Percentiles rank a stretch among this genome's conserved stretches.
These are phyloP conservation scores for Hormaphis cornu DNA, from an alignment of 1,140 invertebrate genomes.

Conservation along the genomic window DNA sequence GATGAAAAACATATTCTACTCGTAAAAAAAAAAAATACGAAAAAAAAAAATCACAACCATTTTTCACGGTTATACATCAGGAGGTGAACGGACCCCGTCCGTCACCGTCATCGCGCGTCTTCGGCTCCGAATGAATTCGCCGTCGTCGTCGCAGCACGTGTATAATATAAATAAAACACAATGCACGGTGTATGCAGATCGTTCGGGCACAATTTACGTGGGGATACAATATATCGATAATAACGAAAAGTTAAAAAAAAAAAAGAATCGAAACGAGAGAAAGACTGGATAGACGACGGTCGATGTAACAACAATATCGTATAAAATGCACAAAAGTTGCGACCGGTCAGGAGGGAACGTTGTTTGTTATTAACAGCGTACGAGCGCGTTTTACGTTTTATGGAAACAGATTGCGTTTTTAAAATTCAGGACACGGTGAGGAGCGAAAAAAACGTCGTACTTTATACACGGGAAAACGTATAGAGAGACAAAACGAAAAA, in stretches of 20 bases:
- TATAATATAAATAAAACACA: no score
- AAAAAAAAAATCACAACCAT: not conserved
- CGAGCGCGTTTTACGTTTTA: not conserved
- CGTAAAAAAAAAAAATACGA: not conserved
- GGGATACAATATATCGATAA: not conserved
- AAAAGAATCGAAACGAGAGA: no score
- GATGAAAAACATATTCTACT: not conserved
- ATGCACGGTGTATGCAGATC: not conserved
- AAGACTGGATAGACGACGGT: not conserved
- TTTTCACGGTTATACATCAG: slow-evolving; percentile 4
- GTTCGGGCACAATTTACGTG: no score
- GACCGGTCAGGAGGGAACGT: no score
- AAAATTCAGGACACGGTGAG: no score
- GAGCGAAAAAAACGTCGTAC: no score
- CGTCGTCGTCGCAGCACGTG: not conserved
- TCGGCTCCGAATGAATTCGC: not conserved
- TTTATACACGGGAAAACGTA: no score
- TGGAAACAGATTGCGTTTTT: no score
- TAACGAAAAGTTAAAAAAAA: slow-evolving; percentile 1
- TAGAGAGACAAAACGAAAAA: no score
- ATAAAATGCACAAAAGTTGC: no score
- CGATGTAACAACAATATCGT: no score
- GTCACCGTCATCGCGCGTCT: not conserved
- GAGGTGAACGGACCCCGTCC: slow-evolving; percentile 20
- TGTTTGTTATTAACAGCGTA: no score